Evolutionary conservation across 2,888 invertebrate species (phyloP), one percentile per base, ranked within the genome.

Genomic region (Ischnus inquisitorius): DNA sequence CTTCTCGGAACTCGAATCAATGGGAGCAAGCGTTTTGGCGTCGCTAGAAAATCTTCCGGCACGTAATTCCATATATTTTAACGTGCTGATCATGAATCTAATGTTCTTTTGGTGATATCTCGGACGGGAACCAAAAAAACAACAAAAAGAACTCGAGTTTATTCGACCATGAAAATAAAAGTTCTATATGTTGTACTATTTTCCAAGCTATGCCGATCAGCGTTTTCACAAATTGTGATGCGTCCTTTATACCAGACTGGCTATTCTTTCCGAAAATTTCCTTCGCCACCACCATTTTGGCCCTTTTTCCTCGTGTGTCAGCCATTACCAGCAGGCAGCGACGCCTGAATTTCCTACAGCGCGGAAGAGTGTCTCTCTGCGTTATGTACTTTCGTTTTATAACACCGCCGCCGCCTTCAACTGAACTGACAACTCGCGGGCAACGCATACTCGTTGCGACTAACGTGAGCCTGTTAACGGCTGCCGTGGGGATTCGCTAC

Each of bases 381-480:
- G 62, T 71, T 76, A 60, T 46, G 51, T 67, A 43, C 60, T 83
- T 75, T 71, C 48, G 74, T 79, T 83, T 71, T 76, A 79, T 76
- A 60, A 39, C 75, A 57, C 67, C 19, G 41, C 16, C 48, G 57
- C 57, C 64, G 64, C 43, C 71, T 76, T 67, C 46, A 28, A 60
- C 69, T 51, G 76, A 83, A 76, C 69, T 71, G 34, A 39, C 76
- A 71, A 75, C 22, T 79, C 34, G 57, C 65, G 48, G 34, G n/a
- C 19, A 83, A 39, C 46, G 69, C 34, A 34, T 4, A 34, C 34
- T 69, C 75, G 64, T 64, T 78, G 79, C 69, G 72, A 71, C 34
- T 72, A 64, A 79, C 68, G 65, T 51, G 65, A 48, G 79, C 43
- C 71, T 79, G 83, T 79, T 72, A 76, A 79, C 69, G 79, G 46